Evolutionary conservation across 2,113 vertebrate species (phyloP).

Genomic region (Phalacrocorax pelagicus): DNA sequence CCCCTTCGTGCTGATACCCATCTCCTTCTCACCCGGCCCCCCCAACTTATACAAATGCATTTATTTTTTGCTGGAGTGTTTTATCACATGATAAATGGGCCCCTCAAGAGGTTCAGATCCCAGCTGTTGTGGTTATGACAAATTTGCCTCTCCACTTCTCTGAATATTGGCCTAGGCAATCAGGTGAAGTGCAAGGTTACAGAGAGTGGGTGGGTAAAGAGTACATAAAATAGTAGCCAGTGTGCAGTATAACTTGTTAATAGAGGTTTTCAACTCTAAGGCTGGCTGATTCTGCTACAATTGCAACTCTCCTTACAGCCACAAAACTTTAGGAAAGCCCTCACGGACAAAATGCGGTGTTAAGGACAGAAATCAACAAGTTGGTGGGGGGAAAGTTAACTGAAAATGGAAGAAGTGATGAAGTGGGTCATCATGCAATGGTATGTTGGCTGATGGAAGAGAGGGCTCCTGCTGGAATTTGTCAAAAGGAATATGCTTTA

Average conservation of each 20-base stretch:
- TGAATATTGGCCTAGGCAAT: neutral
- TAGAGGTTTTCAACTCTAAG: neutral
- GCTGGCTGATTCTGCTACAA: neutral
- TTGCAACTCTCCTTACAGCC: neutral
- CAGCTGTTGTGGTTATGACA: neutral
- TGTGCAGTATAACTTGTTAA: neutral
- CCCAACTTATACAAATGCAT: neutral
- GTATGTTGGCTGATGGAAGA: neutral
- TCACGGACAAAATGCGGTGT: rapidly evolving
- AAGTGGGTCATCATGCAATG: neutral
- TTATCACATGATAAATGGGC: neutral
- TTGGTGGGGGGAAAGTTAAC: neutral
- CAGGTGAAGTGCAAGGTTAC: neutral
- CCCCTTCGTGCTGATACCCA: neutral
- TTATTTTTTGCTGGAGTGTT: neutral
- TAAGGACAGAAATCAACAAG: neutral
- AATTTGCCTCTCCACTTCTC: neutral
- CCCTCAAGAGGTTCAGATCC: neutral
- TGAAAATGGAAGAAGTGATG: neutral
- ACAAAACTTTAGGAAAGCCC: neutral
- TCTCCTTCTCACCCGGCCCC: neutral
- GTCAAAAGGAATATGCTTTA: neutral
- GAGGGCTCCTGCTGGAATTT: neutral
- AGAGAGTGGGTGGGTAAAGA: neutral
- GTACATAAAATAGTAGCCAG: neutral